Evolutionary conservation across 2,888 invertebrate species (phyloP), one percentile per base, ranked within the genome.

Genomic region (Chloroclysta siterata): DNA sequence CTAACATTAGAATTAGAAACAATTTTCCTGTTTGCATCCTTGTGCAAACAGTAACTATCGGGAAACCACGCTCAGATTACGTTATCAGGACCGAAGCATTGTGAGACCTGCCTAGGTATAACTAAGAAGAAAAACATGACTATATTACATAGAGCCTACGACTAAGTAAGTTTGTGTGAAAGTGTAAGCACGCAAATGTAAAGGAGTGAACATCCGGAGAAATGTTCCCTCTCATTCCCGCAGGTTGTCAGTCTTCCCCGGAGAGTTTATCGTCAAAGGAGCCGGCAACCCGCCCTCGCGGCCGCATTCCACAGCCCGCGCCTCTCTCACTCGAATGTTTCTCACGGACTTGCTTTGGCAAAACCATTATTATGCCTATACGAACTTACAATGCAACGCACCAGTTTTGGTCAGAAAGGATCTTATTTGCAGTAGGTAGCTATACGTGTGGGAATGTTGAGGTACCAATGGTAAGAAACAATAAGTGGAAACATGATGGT

Each of bases 291-390:
- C 90, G 89, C 89, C 89, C 85, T 84, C 87, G 80, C 88, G 88
- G 84, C 87, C 87, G 85, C 91, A 90, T 90, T 90, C 91, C 90
- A 81, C 77, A 79, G 80, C 77, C 81, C 84, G 81, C 83, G 81
- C 82, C 80, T 88, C 84, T 82, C 85, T 85, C 85, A 84, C 90
- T 84, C 82, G 87, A 89, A 89, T 89, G 86, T 92, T 93, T 93
- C 93, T 93, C 93, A 93, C 93, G 93, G 90, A 79, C 89, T 87
- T 82, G 85, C 90, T 91, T 90, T 90, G 89, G 90, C 90, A 85
- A 90, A 85, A 83, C 86, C 86, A 86, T 87, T 85, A 48, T 48
- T 48, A 22, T 48, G 17, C 28, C 6, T 48, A 48, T 74, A 76
- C 75, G 69, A 73, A 72, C 72, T 73, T 72, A 75, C 77, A 72